Base-by-base conservation (phyloP, 2,888 invertebrate genomes). In the Chrysina gloriosa region DNA sequence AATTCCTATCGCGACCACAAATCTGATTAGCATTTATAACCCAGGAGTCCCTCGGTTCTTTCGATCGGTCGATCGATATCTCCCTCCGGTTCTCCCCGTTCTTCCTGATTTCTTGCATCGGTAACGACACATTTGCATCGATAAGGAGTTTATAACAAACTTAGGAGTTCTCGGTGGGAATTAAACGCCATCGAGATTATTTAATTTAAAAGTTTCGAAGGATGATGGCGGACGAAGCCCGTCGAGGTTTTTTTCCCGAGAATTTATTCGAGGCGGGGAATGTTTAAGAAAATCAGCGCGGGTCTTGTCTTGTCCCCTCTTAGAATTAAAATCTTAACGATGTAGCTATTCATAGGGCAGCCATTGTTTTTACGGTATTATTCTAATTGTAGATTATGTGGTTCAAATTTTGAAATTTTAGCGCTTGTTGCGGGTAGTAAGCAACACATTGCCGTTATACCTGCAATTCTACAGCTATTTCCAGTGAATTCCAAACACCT, bases 111-210 rank as follows among this genome's bases (percentile, higher is more conserved):
- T 70, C 68, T 65, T 70, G 70, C 68, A 70, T 70, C 65, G 36
- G 68, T 70, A 68, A 70, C 68, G 70, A 70, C 67, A 67, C 66
- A 70, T 69, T 69, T 70, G 70, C 70, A 70, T 70, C 69, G 63
- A 64, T 70, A 70, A 70, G 58, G 67, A 70, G 64, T 67, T 68
- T 48, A 63, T 36, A 70, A 70, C 67, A 69, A 69, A 56, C 63
- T 69, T 67, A 48, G 52, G 47, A 67, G 45, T 47, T 42, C 36
- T 64, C 31, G 31, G 69, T 23, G 23, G 7, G 48, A 67, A 70
- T 69, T 69, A 69, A 69, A 45, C 61, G 67, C 54, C 11, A 65
- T 69, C 56, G 69, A 47, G 69, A 69, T 67, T 66, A 69, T 69
- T 69, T 69, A 63, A 69, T 69, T 69, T 67, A 63, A 69, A 67